Evolutionary conservation across 2,888 invertebrate genomes (phyloP).

Genomic region (Tetragonisca angustula): DNA sequence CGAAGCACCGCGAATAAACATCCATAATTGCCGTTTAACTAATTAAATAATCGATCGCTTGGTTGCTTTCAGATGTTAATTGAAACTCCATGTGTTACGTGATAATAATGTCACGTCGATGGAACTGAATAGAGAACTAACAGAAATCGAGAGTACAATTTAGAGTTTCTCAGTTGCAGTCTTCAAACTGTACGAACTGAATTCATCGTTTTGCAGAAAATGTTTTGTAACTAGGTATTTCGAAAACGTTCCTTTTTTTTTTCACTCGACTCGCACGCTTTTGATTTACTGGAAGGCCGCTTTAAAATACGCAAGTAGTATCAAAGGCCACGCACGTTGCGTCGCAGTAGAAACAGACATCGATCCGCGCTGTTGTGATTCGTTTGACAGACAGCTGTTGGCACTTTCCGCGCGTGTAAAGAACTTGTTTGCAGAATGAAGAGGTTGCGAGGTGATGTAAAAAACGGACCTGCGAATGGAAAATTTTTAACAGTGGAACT

Average conservation of each 20-base stretch:
- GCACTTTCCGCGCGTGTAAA: background rate
- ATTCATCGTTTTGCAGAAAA: no score
- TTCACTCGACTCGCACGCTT: no score
- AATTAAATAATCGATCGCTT: background rate
- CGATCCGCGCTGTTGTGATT: background rate
- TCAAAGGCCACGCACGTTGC: background rate
- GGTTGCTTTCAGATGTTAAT: no score
- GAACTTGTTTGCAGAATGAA: background rate
- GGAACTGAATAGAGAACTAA: no score
- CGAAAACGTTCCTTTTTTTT: no score
- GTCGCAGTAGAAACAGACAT: conserved; percentile 29
- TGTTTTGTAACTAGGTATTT: no score
- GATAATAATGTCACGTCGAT: no score
- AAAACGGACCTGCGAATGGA: conserved; percentile 21
- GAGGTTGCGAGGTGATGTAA: background rate
- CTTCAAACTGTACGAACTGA: no score
- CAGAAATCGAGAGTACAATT: no score
- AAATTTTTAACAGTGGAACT: conserved; percentile 6
- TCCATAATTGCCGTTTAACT: background rate
- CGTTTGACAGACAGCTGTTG: background rate
- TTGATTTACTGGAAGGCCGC: no score
- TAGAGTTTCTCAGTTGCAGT: no score
- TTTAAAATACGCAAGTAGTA: background rate
- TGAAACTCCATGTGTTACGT: no score
- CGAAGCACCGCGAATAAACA: background rate